phyloP scores from a whole-genome alignment of 2,797 vertebrate genomes.

The Amniataba percoides region DNA sequence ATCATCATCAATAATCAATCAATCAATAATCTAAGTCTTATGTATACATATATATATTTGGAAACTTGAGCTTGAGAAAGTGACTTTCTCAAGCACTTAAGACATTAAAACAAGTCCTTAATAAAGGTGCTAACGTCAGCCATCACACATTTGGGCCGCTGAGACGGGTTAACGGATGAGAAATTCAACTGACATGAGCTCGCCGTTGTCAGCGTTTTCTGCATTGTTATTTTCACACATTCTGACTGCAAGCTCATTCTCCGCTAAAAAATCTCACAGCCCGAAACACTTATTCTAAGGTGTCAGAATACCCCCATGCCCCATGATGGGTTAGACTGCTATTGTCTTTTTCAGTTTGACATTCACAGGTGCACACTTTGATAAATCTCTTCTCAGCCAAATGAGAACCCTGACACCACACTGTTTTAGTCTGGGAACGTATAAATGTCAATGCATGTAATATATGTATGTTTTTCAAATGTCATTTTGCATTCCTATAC shows the following conservation, averaged over 20 bases:
- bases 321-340: neutral
- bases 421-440: neutral
- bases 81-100: neutral
- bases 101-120: too few relatives aligned
- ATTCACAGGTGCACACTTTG: neutral
- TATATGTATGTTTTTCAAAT: neutral
- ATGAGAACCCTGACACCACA: neutral
- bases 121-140: neutral
- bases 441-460: neutral
- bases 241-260: neutral
- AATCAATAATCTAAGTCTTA: too few relatives aligned
- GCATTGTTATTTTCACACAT: slow-evolving; percentile 21
- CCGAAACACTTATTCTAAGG: neutral
- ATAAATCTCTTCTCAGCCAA: neutral
- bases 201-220: neutral
- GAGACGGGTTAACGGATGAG: neutral
- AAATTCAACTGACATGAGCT: neutral
- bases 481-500: neutral
- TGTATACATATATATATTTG: neutral
- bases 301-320: neutral
- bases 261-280: neutral
- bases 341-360: neutral
- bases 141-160: neutral
- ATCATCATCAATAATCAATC: too few relatives aligned
- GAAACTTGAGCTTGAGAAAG: neutral